Conservation (phyloP, 2,113 vertebrate species). For the Pogonocichla stellata region DNA sequence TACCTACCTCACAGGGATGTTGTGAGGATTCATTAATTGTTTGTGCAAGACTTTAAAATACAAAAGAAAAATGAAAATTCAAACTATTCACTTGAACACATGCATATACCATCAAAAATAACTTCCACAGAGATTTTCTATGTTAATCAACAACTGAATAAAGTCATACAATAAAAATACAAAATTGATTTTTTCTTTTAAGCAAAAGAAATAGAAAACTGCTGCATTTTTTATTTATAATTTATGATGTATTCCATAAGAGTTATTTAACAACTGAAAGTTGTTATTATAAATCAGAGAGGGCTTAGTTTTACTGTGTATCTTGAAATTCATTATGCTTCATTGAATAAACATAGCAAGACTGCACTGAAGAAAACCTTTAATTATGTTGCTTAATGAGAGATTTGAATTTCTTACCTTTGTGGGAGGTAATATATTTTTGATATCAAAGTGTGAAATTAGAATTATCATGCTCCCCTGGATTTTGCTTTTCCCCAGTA, state of each 20-base stretch:
- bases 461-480: background rate
- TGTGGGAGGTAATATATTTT: background rate
- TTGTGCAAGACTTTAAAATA: background rate
- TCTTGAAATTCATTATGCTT: background rate
- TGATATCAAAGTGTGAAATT: background rate
- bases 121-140: background rate
- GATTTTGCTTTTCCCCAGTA: background rate
- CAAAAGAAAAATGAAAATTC: background rate
- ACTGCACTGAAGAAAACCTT: background rate
- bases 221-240: background rate
- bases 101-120: background rate
- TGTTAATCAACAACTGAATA: background rate
- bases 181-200: background rate
- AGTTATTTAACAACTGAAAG: background rate
- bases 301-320: background rate
- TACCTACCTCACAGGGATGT: constrained; percentile 65
- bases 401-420: background rate
- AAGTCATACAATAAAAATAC: background rate
- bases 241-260: background rate
- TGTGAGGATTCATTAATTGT: constrained; percentile 44
- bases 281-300: background rate
- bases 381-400: background rate
- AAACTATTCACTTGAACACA: background rate
- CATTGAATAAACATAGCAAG: constrained; percentile 27
- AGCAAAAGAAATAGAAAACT: background rate